Conservation (phyloP, 2,113 vertebrate species). For the Nanger granti region DNA sequence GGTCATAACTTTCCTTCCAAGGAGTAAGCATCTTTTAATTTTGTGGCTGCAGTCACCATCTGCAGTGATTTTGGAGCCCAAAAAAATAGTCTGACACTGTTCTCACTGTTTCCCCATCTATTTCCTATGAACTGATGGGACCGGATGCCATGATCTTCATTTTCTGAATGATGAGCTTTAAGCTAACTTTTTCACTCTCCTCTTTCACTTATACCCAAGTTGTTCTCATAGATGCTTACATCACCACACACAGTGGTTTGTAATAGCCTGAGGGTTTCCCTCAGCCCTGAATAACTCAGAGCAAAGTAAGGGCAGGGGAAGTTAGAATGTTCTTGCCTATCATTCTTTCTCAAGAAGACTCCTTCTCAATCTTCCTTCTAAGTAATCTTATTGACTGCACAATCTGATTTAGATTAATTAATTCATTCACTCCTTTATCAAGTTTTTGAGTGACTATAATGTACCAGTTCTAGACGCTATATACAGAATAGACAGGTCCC, state of each 20-base stretch:
- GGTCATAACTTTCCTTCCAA: too few species aligned
- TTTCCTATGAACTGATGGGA: too few species aligned
- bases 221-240: not conserved
- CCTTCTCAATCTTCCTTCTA: not conserved
- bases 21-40: too few species aligned
- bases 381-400: not conserved
- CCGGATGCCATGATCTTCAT: too few species aligned
- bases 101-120: too few species aligned
- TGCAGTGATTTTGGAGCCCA: too few species aligned
- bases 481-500: not conserved
- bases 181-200: too few species aligned
- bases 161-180: too few species aligned
- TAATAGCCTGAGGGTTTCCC: not conserved
- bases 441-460: not conserved
- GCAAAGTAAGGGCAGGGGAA: not conserved
- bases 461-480: not conserved
- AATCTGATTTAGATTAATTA: not conserved
- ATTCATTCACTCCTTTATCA: not conserved
- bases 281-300: not conserved
- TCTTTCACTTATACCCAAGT: not conserved
- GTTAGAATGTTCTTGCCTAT: not conserved
- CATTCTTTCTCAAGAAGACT: not conserved
- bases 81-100: too few species aligned
- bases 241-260: not conserved
- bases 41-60: too few species aligned